Evolutionary conservation across 1,140 invertebrate genomes (phyloP).

Genomic region (Aradophagus sp.): DNA sequence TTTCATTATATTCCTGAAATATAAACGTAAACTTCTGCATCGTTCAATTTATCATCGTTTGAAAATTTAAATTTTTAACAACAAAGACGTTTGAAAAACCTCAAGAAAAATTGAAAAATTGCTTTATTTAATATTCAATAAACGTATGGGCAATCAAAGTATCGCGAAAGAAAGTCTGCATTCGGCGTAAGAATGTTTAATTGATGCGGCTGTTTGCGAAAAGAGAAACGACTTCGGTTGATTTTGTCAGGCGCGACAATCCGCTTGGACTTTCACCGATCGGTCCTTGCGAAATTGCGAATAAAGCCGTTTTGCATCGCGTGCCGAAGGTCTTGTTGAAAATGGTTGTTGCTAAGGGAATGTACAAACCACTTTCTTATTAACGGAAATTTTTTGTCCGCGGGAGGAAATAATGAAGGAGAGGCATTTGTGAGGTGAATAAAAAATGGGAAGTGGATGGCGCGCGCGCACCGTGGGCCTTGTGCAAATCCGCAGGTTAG

Average conservation of each 20-base stretch:
- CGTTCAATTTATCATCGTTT: too few species aligned
- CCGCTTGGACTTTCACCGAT: constrained; percentile 32
- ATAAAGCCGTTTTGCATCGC: constrained; percentile 26
- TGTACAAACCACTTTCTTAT: constrained; percentile 38
- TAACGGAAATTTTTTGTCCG: constrained; percentile 48
- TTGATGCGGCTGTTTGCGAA: too few species aligned
- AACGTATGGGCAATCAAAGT: too few species aligned
- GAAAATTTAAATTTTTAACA: too few species aligned
- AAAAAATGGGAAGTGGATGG: constrained; percentile 43
- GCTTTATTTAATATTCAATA: too few species aligned
- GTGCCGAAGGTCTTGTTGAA: constrained; percentile 40
- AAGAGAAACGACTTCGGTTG: too few species aligned
- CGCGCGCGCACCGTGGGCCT: constrained; percentile 1
- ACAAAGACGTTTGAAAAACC: too few species aligned
- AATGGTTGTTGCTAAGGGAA: constrained; percentile 47
- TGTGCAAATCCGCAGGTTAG: constrained; percentile 26
- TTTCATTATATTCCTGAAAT: too few species aligned
- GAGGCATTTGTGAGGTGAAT: constrained; percentile 25
- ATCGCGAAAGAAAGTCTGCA: constrained; percentile 3
- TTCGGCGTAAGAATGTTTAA: too few species aligned
- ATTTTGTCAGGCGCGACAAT: too few species aligned
- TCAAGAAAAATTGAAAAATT: too few species aligned
- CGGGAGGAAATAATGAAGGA: constrained; percentile 37
- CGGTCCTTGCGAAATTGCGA: constrained; percentile 32
- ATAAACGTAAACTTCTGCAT: too few species aligned